Percentiles rank a stretch among this genome's conserved stretches.
These are phyloP conservation scores for Charina bottae DNA, from an alignment of 2,113 vertebrate genomes.

Conservation along the genomic window DNA sequence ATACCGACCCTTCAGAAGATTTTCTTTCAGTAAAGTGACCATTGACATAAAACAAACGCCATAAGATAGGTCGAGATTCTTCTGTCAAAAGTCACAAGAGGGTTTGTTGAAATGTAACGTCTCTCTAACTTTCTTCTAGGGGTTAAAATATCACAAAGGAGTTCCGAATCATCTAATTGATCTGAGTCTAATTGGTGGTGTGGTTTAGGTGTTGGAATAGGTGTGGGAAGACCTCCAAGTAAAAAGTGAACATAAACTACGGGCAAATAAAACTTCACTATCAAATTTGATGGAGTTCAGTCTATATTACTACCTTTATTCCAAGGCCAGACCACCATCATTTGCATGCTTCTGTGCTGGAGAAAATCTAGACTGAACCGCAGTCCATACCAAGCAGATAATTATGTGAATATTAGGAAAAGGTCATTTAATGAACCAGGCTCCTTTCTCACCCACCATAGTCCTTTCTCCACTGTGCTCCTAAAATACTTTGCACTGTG, in stretches of 20 bases:
- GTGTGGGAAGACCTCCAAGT: neutral
- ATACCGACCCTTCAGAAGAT: neutral
- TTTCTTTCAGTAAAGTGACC: neutral
- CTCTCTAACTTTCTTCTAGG: neutral
- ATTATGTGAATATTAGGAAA: neutral
- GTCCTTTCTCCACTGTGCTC: constrained; percentile 36
- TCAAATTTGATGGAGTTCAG: neutral
- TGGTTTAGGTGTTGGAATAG: neutral
- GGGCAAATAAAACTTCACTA: neutral
- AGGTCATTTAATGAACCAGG: constrained; percentile 13
- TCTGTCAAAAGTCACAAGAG: neutral
- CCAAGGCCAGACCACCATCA: neutral
- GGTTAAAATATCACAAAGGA: neutral
- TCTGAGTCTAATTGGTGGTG: neutral
- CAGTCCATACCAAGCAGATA: neutral
- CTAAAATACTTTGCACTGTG: constrained; percentile 25
- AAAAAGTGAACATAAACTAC: neutral
- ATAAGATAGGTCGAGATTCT: too few species aligned
- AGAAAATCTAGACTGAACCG: neutral
- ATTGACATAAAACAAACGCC: neutral
- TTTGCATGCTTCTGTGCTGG: neutral
- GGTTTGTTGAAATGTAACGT: neutral
- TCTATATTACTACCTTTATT: neutral
- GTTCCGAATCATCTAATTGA: neutral
- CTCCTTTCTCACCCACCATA: constrained; percentile 16